Evolutionary conservation across 2,113 vertebrate genomes (phyloP).

Genomic region (Brachypteracias leptosomus): DNA sequence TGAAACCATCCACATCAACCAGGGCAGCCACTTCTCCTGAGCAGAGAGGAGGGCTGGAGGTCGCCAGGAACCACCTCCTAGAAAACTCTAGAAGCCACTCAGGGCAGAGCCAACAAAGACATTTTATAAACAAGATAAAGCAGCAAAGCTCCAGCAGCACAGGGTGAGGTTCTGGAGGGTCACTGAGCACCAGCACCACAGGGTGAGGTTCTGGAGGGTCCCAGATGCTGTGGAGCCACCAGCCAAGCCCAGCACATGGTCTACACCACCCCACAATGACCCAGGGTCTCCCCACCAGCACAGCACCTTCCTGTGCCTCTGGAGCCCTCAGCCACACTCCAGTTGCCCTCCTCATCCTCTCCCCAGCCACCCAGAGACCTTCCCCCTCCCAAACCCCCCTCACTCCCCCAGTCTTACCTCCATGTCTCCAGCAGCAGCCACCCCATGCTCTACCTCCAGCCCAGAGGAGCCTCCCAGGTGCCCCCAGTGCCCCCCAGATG

Average conservation of each 20-base stretch:
- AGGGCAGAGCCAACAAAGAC: background rate
- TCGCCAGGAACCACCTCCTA: background rate
- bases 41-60: background rate
- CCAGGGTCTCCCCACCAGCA: background rate
- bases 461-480: accelerated
- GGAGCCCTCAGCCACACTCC: background rate
- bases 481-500: background rate
- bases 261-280: background rate
- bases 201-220: background rate
- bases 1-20: background rate
- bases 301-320: no score
- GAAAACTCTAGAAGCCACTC: background rate
- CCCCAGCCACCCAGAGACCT: background rate
- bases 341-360: background rate
- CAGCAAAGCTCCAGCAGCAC: background rate
- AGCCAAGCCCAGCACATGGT: background rate
- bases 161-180: no score
- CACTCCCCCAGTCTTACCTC: background rate
- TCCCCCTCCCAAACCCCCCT: background rate
- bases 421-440: accelerated
- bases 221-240: background rate
- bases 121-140: background rate
- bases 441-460: accelerated
- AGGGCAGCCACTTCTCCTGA: background rate
- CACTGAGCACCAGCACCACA: background rate